Evolutionary conservation across 2,888 invertebrate genomes (phyloP).

Genomic region (Seira musarum): DNA sequence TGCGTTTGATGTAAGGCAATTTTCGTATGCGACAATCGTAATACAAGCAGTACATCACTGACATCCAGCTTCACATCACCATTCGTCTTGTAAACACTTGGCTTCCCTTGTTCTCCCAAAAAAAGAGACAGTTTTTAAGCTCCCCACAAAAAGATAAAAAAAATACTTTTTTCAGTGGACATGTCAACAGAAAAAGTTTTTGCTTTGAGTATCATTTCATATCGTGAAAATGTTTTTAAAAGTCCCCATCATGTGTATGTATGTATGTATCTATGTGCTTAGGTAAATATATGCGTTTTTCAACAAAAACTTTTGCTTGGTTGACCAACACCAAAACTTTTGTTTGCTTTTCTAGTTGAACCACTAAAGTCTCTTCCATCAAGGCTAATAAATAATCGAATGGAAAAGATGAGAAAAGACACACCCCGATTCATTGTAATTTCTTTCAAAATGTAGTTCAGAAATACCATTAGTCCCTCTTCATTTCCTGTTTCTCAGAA

Average conservation of each 20-base stretch:
- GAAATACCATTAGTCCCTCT: too few relatives aligned
- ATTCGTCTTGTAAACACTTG: slow-evolving; percentile 68
- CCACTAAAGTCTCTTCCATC: too few relatives aligned
- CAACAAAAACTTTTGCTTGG: slow-evolving; percentile 24
- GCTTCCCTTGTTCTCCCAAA: slow-evolving; percentile 31
- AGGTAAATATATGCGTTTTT: slow-evolving; percentile 41
- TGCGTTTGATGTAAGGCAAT: slow-evolving; percentile 59
- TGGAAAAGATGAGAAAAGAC: too few relatives aligned
- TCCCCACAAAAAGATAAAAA: slow-evolving; percentile 54
- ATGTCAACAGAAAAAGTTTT: slow-evolving; percentile 42
- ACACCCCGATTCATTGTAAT: too few relatives aligned
- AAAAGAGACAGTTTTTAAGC: slow-evolving; percentile 53
- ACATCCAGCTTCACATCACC: slow-evolving; percentile 65
- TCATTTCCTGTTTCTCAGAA: too few relatives aligned
- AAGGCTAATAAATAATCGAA: too few relatives aligned
- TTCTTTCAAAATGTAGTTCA: too few relatives aligned
- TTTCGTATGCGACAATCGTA: slow-evolving; percentile 57
- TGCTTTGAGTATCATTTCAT: slow-evolving; percentile 52
- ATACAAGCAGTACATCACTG: slow-evolving; percentile 67
- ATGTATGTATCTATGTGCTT: not conserved
- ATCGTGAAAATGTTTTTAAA: too few relatives aligned
- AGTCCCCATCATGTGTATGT: not conserved
- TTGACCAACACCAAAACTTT: not conserved
- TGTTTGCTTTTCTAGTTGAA: slow-evolving; percentile 41
- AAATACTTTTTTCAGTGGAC: slow-evolving; percentile 24